A percentile compares a stretch with the other conserved stretches of the same genome.
Conservation (phyloP, 2,888 invertebrate species). For the Apoderus coryli region DNA sequence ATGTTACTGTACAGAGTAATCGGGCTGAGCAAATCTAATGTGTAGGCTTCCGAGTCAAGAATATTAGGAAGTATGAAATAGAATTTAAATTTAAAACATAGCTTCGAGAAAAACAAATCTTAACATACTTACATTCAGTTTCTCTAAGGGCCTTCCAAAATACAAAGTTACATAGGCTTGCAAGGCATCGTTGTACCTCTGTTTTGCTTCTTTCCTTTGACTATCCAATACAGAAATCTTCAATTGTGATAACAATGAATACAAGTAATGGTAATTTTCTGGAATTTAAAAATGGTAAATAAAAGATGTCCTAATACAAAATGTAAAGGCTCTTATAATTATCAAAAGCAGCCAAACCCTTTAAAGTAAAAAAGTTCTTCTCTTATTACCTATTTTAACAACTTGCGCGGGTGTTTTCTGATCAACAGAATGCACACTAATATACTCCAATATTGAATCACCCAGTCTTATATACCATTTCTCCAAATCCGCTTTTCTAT, state of each 20-base stretch:
- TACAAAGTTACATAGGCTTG: conserved; percentile 85
- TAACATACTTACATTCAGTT: conserved; percentile 73
- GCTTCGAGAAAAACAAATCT: too few species aligned
- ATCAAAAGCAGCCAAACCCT: background rate
- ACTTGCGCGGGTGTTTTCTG: conserved; percentile 87
- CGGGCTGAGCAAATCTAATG: too few species aligned
- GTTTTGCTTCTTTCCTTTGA: conserved; percentile 79
- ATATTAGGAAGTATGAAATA: too few species aligned
- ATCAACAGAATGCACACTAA: conserved; percentile 61
- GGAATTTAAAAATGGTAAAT: conserved; percentile 23
- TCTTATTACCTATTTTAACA: conserved; percentile 61
- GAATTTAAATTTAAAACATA: too few species aligned
- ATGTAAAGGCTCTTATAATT: conserved; percentile 1
- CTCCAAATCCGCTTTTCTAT: conserved; percentile 78
- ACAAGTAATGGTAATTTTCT: conserved; percentile 93
- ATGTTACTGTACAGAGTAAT: too few species aligned
- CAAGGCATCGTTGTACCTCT: conserved; percentile 78
- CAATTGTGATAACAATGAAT: conserved; percentile 70
- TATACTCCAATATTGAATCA: conserved; percentile 71
- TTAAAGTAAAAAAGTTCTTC: conserved; percentile 3
- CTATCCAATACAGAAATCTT: conserved; percentile 81
- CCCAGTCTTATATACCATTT: conserved; percentile 78
- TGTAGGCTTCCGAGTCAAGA: too few species aligned
- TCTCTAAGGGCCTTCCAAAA: conserved; percentile 86
- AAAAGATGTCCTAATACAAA: background rate